A percentile compares a stretch with the other conserved stretches of the same genome.
These are phyloP conservation scores for Mystacornis crossleyi DNA, from an alignment of 2,113 vertebrate genomes.

Conservation along the genomic window DNA sequence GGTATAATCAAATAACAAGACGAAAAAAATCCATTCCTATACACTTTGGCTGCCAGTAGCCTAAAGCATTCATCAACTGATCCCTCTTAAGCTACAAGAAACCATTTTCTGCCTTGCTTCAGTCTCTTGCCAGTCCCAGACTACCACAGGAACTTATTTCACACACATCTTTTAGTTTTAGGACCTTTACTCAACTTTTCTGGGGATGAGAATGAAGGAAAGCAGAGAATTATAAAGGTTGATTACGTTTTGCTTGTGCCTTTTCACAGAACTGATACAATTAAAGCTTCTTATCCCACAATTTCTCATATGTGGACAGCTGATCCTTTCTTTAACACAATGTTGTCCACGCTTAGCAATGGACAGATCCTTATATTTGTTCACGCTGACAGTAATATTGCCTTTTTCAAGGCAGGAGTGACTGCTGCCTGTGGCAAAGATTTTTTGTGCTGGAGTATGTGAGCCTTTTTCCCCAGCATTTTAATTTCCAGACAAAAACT, in stretches of 20 bases:
- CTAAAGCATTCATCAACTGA: not conserved
- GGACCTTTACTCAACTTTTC: not conserved
- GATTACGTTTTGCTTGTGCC: not conserved
- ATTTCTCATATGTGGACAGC: not conserved
- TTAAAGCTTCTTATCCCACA: not conserved
- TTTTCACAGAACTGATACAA: not conserved
- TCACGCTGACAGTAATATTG: not conserved
- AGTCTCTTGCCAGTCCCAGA: not conserved
- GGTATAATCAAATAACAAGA: not conserved
- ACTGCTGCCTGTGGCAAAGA: not conserved
- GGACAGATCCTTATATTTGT: not conserved
- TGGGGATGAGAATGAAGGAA: not conserved
- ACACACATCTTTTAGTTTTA: not conserved
- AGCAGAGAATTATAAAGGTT: not conserved
- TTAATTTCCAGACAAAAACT: slow-evolving; percentile 16
- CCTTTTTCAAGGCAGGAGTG: not conserved
- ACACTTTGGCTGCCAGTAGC: not conserved
- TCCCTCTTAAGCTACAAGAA: not conserved
- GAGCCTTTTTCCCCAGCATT: not conserved
- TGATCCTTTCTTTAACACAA: not conserved
- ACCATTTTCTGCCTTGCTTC: not conserved
- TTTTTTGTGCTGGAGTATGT: not conserved
- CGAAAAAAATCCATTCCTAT: not conserved
- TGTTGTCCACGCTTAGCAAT: not conserved
- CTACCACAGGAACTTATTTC: not conserved